Evolutionary conservation across 2,888 invertebrate genomes (phyloP), one percentile per base, ranked within the genome.

Genomic region (Tigriopus californicus): DNA sequence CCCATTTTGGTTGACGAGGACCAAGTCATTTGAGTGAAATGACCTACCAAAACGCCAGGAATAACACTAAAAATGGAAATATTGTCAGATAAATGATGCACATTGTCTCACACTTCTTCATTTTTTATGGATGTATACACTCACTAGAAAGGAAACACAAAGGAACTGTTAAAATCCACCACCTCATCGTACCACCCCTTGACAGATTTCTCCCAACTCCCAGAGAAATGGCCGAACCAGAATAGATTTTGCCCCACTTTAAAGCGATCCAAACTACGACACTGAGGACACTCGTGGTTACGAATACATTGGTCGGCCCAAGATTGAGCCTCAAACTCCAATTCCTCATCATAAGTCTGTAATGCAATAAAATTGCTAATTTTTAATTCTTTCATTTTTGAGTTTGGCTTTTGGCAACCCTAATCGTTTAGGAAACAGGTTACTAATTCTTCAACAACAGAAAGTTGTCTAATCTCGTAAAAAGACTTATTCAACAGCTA

Each of bases 1-100:
- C 91, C 91, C 58, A 91, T 78, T 64, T 82, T 76, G 67, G 81
- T 81, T 12, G 88, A 85, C 68, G 84, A 81, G 60, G 85, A 84
- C 90, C 90, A 91, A 58, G 89, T 81, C 72, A 90, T 76, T 85
- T 90, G 70, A 1, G 71, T 73, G 64, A 71, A 74, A 63, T 73
- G 72, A 1, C 71, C 70, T 33, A 63, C 64, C 1, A 57, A 52
- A 5, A 59, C 59, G 10, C 41, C 42, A 10, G 11, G 13, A 41
- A 18, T 20, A 33, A 54, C 18, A 18, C 44, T 44, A 10, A n/a
- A 44, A 44, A 44, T 18, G 44, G 18, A 11, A n/a, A 15, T 44
- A 5, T 41, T 12, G 41, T 41, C 11, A 13, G 41, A 12, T 11
- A 41, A 12, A n/a, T n/a, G n/a, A n/a, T n/a, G n/a, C n/a, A n/a